Conservation (phyloP, 2,797 vertebrate genomes). For the Garrulus glandarius region DNA sequence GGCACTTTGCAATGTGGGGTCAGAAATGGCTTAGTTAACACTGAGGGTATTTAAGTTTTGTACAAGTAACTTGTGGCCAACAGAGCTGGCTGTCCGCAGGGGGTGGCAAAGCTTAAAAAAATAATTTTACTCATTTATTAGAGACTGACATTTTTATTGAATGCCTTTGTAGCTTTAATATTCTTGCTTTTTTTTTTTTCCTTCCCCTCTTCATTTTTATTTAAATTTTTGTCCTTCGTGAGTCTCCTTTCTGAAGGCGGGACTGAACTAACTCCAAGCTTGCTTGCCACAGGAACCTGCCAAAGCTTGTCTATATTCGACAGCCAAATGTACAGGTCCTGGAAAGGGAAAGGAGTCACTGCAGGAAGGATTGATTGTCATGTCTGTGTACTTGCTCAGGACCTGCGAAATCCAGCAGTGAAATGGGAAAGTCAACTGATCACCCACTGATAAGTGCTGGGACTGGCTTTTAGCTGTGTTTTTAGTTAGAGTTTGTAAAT, state of each 20-base stretch:
- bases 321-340: constrained; percentile 44
- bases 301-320: constrained; percentile 59
- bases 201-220: background rate
- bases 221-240: constrained; percentile 37
- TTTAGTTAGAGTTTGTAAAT: background rate
- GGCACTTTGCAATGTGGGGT: background rate
- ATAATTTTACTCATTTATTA: background rate
- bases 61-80: background rate
- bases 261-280: constrained; percentile 36
- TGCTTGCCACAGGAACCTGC: constrained; percentile 66
- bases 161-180: background rate
- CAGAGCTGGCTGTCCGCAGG: background rate
- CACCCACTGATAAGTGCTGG: background rate
- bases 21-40: background rate
- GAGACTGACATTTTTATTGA: background rate
- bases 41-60: background rate
- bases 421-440: background rate
- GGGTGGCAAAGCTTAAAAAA: background rate
- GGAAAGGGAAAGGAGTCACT: constrained; percentile 34
- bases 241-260: constrained; percentile 32
- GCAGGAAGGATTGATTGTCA: constrained; percentile 10
- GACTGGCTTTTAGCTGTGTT: background rate
- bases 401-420: background rate
- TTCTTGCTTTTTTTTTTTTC: background rate
- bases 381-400: background rate